phyloP scores from a whole-genome alignment of 2,797 vertebrate genomes.

The Steatocranus sp. region DNA sequence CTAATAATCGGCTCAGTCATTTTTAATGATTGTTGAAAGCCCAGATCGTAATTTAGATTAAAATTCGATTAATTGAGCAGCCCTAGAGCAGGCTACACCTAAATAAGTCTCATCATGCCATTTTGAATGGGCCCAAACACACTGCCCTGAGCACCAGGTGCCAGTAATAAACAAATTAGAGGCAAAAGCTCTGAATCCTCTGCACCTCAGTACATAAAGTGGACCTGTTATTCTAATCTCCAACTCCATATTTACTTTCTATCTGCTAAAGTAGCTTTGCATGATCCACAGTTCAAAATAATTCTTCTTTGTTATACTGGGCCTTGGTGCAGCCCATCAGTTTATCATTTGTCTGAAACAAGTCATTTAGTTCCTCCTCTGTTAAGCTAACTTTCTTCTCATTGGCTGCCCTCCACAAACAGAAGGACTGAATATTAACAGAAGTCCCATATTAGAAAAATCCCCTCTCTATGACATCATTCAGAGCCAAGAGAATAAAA shows the following conservation, averaged over 20 bases:
- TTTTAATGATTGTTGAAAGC: too few relatives aligned
- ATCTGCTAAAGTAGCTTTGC: not conserved
- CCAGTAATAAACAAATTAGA: constrained; percentile 20
- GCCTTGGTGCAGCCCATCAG: not conserved
- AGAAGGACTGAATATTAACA: not conserved
- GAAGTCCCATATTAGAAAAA: not conserved
- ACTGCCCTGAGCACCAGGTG: not conserved
- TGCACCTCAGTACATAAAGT: not conserved
- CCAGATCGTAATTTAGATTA: too few relatives aligned
- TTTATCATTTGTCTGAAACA: not conserved
- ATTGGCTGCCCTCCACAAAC: not conserved
- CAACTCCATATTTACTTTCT: not conserved
- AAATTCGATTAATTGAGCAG: too few relatives aligned
- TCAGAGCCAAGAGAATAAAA: not conserved
- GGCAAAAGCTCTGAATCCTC: not conserved
- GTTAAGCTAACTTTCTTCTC: not conserved
- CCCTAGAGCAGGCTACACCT: constrained; percentile 12
- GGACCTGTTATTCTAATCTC: not conserved
- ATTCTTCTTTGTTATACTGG: not conserved
- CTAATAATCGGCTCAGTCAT: too few relatives aligned
- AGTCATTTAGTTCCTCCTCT: not conserved
- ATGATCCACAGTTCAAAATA: not conserved
- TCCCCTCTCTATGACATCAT: not conserved
- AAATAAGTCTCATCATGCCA: constrained; percentile 40
- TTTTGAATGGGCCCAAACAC: constrained; percentile 40